phyloP scores from a whole-genome alignment of 2,888 invertebrate species.

The Rhingia rostrata region DNA sequence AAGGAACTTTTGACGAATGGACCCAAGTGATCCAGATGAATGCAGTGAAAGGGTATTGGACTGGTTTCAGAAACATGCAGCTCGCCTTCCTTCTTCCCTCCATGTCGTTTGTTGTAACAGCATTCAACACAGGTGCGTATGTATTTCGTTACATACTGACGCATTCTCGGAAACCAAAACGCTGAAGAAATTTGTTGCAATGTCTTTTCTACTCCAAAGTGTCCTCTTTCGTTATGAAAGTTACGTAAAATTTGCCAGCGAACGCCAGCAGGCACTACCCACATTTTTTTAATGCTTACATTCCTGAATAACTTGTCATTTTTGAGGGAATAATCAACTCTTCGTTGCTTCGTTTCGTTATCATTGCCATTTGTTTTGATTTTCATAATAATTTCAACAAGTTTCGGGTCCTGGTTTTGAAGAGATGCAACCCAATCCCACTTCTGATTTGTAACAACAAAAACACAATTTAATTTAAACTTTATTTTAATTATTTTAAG shows the following conservation, averaged over 20 bases:
- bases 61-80: no score
- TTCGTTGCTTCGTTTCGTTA: constrained; percentile 45
- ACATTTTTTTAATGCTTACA: constrained; percentile 18
- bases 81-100: no score
- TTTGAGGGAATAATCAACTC: constrained; percentile 30
- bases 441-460: no score
- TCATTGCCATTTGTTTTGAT: constrained; percentile 9
- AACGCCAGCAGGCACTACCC: constrained; percentile 42
- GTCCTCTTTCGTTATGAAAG: constrained; percentile 51
- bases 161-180: constrained; percentile 81
- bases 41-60: no score
- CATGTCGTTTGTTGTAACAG: no score
- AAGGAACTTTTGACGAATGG: no score
- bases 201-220: constrained; percentile 41
- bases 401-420: constrained; percentile 37
- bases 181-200: constrained; percentile 57
- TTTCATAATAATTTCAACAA: constrained; percentile 38
- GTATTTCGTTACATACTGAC: no score
- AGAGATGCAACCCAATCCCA: constrained; percentile 21
- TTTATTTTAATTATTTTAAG: no score
- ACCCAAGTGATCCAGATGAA: no score
- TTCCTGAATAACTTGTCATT: constrained; percentile 35
- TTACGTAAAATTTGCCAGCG: constrained; percentile 53
- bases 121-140: no score
- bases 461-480: no score